Evolutionary conservation across 2,113 vertebrate genomes (phyloP), one percentile per base, ranked within the genome.

Genomic region (Chaenogobius annularis): DNA sequence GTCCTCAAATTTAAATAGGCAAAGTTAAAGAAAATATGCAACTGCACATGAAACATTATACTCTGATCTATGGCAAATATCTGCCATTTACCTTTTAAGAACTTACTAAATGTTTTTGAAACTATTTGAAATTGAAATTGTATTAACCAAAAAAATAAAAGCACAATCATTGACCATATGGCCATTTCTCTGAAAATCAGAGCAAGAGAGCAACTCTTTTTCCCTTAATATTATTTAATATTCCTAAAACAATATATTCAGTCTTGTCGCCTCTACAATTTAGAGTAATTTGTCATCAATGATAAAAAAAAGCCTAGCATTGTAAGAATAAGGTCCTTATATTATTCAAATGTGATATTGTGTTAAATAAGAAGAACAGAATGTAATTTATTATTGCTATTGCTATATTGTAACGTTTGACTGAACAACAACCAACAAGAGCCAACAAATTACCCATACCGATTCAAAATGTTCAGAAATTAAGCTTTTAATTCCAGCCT

Each of bases 401-500:
- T 10, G 20, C 40, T 8, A 67, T 54, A 69, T 26, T n/a, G 10
- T 35, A 44, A 54, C 8, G 71, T 70, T 44, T 74, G 22, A 10
- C 73, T 75, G 72, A 61, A 5, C 26, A 70, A 19, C n/a, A 54
- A 8, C 50, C n/a, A 54, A 54, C 19, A 54, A 20, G 80, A 80
- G 79, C 78, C 72, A 68, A 62, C 68, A 85, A 88, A 87, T 87
- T 87, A 90, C 85, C 75, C 82, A 82, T 73, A 84, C 78, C 81
- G 89, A 89, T 89, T 85, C 85, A 73, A 86, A 89, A 88, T 84
- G 81, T 63, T 70, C 78, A 78, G 76, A 88, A 85, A 85, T 86
- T 87, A 89, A 90, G 88, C 84, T 86, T 89, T 91, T 92, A 77
- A 91, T 91, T 92, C 91, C 74, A 80, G 83, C 75, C 81, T 74